Evolutionary conservation across 2,888 invertebrate genomes (phyloP).

Genomic region (Oconnorella tubifera): DNA sequence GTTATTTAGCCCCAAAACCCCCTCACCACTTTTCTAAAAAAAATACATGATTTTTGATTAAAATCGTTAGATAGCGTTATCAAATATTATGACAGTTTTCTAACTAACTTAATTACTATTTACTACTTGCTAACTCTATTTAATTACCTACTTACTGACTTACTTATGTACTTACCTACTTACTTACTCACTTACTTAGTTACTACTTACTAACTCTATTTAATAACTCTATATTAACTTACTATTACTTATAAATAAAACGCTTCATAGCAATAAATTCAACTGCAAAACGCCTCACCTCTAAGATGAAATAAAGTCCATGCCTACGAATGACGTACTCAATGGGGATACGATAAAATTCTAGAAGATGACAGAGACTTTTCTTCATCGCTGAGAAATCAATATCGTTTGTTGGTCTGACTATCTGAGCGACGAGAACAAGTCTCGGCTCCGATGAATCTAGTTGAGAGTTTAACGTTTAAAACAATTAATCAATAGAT

Average conservation of each 20-base stretch:
- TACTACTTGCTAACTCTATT: no score
- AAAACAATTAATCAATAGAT: no score
- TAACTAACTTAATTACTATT: no score
- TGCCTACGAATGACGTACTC: neutral
- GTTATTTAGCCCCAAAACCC: no score
- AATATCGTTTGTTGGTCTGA: neutral
- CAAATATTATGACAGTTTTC: no score
- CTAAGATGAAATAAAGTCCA: slow-evolving; percentile 10
- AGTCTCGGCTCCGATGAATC: slow-evolving; percentile 2
- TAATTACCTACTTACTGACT: no score
- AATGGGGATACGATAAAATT: slow-evolving; percentile 12
- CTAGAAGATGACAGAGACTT: slow-evolving; percentile 8
- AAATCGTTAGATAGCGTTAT: no score
- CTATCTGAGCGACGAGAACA: slow-evolving; percentile 10
- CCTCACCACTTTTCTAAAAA: no score
- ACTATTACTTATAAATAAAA: neutral
- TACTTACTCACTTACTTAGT: slow-evolving; percentile 1
- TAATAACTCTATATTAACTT: neutral
- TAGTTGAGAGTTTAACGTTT: neutral
- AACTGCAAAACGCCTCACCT: no score
- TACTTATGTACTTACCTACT: no score
- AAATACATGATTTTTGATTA: no score
- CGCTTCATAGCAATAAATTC: no score
- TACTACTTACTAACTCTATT: neutral
- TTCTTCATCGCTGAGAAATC: neutral